Percentiles rank a stretch among this genome's conserved stretches.
These are phyloP conservation scores for Heterocephalus glaber DNA, from an alignment of 2,113 vertebrate species.

Conservation along the genomic window DNA sequence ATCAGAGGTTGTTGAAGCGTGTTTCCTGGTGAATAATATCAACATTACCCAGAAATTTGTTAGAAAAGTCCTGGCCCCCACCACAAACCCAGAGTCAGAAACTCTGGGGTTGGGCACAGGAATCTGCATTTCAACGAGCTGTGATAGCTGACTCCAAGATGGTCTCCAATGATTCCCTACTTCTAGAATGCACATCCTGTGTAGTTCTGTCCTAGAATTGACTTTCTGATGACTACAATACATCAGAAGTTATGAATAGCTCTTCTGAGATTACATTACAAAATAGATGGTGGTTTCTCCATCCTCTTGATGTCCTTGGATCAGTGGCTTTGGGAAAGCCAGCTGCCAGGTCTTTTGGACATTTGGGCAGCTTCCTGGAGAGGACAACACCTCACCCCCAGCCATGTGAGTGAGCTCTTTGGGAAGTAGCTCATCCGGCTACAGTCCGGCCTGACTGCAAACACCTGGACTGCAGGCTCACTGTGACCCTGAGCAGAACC, in stretches of 20 bases:
- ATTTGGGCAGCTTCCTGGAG: background rate
- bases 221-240: slow-evolving; percentile 30
- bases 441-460: background rate
- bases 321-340: background rate
- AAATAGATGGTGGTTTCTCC: background rate
- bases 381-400: background rate
- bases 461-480: background rate
- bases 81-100: background rate
- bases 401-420: background rate
- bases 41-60: background rate
- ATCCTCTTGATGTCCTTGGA: background rate
- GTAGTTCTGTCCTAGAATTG: background rate
- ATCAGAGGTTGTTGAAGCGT: background rate
- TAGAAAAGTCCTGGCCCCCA: background rate
- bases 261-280: slow-evolving; percentile 28
- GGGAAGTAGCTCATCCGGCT: background rate
- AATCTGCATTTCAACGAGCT: slow-evolving; percentile 18
- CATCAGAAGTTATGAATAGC: background rate
- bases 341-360: background rate
- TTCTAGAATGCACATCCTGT: slow-evolving; percentile 40
- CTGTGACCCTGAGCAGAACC: background rate
- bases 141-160: background rate
- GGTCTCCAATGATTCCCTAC: background rate
- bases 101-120: background rate
- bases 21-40: background rate